A percentile compares a stretch with the other conserved stretches of the same genome.
phyloP scores from a whole-genome alignment of 2,113 vertebrate genomes.

The Galeopterus variegatus region DNA sequence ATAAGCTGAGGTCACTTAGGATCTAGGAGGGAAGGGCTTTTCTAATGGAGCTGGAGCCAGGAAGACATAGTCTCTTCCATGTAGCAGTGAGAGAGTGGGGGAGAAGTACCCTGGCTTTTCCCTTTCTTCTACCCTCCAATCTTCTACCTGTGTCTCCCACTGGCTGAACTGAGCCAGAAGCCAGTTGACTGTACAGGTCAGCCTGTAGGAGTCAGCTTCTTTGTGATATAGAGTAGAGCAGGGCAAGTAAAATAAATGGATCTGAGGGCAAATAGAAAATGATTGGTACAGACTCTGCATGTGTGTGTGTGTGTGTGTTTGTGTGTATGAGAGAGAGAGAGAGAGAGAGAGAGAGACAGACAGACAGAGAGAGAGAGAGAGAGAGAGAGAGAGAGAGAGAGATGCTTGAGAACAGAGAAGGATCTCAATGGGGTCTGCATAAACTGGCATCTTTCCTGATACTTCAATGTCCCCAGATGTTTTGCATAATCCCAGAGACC shows the following conservation, averaged over 20 bases:
- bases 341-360: background rate
- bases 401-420: background rate
- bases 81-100: background rate
- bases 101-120: background rate
- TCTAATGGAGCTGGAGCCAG: background rate
- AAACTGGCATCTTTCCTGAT: background rate
- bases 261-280: background rate
- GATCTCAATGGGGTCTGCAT: background rate
- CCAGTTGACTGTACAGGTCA: background rate
- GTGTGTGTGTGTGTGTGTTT: background rate
- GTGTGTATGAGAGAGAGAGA: background rate
- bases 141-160: background rate
- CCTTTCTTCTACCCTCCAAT: background rate
- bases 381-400: background rate
- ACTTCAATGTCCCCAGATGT: background rate
- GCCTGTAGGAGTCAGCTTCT: background rate
- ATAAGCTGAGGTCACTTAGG: background rate
- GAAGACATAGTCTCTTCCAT: background rate
- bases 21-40: background rate
- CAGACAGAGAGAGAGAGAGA: background rate
- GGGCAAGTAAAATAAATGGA: background rate
- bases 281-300: background rate
- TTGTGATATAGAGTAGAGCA: background rate
- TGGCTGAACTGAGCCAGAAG: background rate
- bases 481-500: conserved; percentile 8